A percentile compares a stretch with the other conserved stretches of the same genome.
These are phyloP conservation scores for Tortrix viridana DNA, from an alignment of 2,888 invertebrate species.

Conservation along the genomic window DNA sequence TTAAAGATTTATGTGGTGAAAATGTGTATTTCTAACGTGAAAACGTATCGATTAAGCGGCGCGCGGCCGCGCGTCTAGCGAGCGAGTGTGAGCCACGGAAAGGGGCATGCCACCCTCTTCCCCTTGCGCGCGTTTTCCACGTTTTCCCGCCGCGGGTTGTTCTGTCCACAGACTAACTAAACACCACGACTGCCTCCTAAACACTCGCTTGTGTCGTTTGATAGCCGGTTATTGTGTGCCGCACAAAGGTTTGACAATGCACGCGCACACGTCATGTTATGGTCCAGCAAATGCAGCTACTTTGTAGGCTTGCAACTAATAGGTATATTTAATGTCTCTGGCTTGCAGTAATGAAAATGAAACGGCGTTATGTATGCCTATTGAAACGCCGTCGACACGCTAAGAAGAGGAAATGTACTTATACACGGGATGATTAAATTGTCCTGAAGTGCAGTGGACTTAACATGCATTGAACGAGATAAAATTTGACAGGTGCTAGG, in stretches of 20 bases:
- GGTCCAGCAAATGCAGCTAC: constrained; percentile 27
- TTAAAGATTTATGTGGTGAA: constrained; percentile 12
- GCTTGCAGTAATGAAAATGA: background rate
- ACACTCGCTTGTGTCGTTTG: constrained; percentile 6
- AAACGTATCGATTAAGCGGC: constrained; percentile 57
- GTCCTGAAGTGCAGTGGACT: too few relatives aligned
- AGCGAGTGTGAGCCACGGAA: constrained; percentile 68
- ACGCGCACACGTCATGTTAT: constrained; percentile 23
- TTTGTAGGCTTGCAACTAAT: background rate
- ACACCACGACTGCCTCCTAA: background rate
- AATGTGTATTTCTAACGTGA: constrained; percentile 26
- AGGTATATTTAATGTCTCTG: too few relatives aligned
- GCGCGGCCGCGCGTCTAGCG: constrained; percentile 70
- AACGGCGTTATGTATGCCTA: background rate
- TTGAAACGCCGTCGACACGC: too few relatives aligned
- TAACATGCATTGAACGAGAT: too few relatives aligned
- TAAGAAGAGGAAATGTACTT: too few relatives aligned
- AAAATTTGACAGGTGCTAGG: too few relatives aligned
- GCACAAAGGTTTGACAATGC: constrained; percentile 33
- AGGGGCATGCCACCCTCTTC: constrained; percentile 48
- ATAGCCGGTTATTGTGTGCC: constrained; percentile 23
- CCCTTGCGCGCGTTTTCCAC: constrained; percentile 78
- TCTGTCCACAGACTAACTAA: constrained; percentile 8
- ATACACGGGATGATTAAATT: too few relatives aligned
- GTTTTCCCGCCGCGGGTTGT: constrained; percentile 64